Evolutionary conservation across 2,113 vertebrate species (phyloP).

Genomic region (Ursus arctos): DNA sequence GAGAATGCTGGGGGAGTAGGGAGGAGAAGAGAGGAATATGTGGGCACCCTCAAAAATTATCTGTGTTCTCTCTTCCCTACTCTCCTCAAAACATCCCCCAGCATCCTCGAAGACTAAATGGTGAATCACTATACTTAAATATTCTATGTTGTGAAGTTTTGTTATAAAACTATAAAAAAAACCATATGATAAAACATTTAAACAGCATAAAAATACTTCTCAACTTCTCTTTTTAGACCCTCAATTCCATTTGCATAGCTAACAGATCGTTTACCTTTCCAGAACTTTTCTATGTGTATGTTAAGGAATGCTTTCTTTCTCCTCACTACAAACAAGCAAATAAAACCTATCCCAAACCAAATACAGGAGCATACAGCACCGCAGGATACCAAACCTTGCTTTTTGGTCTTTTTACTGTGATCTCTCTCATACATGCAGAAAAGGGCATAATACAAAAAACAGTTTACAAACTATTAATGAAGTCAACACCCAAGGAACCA

Average conservation of each 20-base stretch:
- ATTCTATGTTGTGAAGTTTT: not conserved
- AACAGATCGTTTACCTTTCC: not conserved
- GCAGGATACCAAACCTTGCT: not conserved
- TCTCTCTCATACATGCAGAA: not conserved
- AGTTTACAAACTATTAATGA: not conserved
- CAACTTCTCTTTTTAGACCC: not conserved
- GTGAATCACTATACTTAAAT: not conserved
- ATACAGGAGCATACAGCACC: not conserved
- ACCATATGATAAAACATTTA: constrained; percentile 16
- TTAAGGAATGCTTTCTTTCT: constrained; percentile 24
- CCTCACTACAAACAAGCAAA: not conserved
- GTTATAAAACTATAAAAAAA: constrained; percentile 34
- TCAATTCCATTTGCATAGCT: not conserved
- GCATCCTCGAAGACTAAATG: not conserved
- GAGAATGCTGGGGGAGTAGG: not conserved
- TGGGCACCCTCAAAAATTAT: not conserved
- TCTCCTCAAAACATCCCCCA: not conserved
- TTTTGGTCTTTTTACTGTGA: not conserved
- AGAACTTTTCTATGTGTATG: constrained; percentile 17
- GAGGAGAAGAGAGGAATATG: not conserved
- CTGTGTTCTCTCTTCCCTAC: not conserved
- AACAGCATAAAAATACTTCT: constrained; percentile 3
- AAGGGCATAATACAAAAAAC: not conserved
- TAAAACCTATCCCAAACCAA: not conserved
- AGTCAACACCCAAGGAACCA: not conserved